Conservation (phyloP, 2,113 vertebrate species). For the Ciconia boyciana region DNA sequence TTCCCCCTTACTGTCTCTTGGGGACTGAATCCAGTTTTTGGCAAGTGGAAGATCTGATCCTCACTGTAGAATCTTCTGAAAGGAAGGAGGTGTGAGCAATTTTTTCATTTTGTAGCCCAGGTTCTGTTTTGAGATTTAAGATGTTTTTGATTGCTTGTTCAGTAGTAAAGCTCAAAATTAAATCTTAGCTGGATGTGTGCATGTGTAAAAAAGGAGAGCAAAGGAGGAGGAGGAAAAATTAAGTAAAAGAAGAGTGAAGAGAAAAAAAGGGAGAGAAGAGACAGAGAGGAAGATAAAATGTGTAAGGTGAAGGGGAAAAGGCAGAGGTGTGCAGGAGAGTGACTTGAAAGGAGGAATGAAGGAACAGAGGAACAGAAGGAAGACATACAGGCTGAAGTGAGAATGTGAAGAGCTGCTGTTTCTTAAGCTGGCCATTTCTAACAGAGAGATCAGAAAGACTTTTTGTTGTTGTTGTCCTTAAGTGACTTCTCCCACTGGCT, state of each 20-base stretch:
- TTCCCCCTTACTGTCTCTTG: neutral
- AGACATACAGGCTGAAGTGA: neutral
- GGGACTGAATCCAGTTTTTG: neutral
- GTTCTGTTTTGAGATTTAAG: neutral
- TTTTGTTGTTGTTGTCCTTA: conserved; percentile 48
- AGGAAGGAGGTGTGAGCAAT: neutral
- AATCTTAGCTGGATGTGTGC: neutral
- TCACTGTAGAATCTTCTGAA: neutral
- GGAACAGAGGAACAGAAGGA: neutral
- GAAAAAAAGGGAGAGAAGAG: neutral
- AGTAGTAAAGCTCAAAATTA: conserved; percentile 24
- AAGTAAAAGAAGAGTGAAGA: neutral
- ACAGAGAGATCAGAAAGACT: conserved; percentile 32
- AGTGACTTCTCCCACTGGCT: conserved; percentile 54
- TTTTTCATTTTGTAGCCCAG: neutral
- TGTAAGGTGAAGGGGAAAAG: neutral
- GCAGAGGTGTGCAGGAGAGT: neutral
- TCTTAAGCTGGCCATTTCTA: neutral
- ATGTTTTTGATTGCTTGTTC: conserved; percentile 38
- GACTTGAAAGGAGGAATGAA: neutral
- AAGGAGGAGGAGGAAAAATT: neutral
- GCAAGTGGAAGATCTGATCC: neutral
- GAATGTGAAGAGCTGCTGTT: neutral
- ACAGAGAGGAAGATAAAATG: neutral
- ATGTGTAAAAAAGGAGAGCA: neutral